Base-by-base conservation (phyloP, 2,113 vertebrate species). In the Glaucidium brasilianum region DNA sequence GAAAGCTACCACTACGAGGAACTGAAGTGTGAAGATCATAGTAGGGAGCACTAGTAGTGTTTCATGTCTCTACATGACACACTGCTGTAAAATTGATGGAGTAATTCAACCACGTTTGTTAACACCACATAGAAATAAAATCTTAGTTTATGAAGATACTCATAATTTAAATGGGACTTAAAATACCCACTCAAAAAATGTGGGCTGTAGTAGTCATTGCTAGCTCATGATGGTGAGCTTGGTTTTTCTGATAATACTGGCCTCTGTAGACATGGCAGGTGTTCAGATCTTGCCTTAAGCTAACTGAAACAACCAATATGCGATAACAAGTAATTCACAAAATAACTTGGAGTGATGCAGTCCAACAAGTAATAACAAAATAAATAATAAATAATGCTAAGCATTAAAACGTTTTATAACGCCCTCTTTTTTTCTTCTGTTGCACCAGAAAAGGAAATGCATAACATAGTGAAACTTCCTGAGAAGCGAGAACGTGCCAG, bases 361-460 rank as follows among this genome's bases (percentile, higher is more conserved):
- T 53, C 34, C 43, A 62, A 49, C 16, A 39, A 62, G 30, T 37
- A 49, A 5, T 58, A 77, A 26, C 43, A 58, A 64, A 68, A 26
- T 22, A 66, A 55, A 13, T 13, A 43, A 34, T 26, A 56, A 43
- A n/a, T 49, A 71, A 23, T 72, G 27, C 7, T 59, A 30, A 77
- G 11, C 43, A 58, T 29, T 49, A 25, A 62, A 76, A 47, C 17
- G 8, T 30, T 85, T 79, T 73, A 8, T 60, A 55, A 45, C 49
- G 2, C 10, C 23, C n/a, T 92, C 3, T 26, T 27, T 64, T 76
- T 53, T 56, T 45, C 18, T 43, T 43, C 11, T 84, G 16, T 84
- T 95, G 29, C 32, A 67, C 29, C 97, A 99, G 99, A 99, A 71
- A 99, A 98, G 96, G 99, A 99, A 90, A 88, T 96, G 68, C 98